phyloP scores from a whole-genome alignment of 2,888 invertebrate species.

The Calameuta pallipes region DNA sequence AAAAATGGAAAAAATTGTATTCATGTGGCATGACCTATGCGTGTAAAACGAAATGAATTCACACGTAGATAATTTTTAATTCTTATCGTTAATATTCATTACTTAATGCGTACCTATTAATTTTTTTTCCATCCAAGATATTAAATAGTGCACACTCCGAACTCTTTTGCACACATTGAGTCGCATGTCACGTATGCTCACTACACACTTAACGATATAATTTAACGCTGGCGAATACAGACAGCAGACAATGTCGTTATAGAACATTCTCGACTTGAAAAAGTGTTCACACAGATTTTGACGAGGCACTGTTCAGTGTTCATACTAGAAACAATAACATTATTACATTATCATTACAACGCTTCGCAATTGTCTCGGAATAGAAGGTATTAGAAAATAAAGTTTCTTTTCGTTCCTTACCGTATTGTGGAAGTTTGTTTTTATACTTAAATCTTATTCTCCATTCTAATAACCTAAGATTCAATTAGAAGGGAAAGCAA shows the following conservation, averaged over 20 bases:
- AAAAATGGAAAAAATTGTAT: background rate
- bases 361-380: constrained; percentile 32
- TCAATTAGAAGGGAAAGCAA: background rate
- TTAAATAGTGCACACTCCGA: background rate
- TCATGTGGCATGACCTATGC: background rate
- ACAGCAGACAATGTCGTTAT: constrained; percentile 44
- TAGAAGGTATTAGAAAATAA: constrained; percentile 55
- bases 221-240: constrained; percentile 16
- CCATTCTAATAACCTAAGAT: background rate
- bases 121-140: background rate
- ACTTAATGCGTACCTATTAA: background rate
- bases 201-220: background rate
- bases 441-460: constrained; percentile 3
- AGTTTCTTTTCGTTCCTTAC: constrained; percentile 30
- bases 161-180: background rate
- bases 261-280: constrained; percentile 48
- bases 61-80: background rate
- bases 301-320: constrained; percentile 64
- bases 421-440: constrained; percentile 6
- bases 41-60: background rate
- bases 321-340: constrained; percentile 61
- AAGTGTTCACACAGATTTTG: constrained; percentile 59
- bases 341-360: constrained; percentile 25
- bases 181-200: background rate
- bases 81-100: background rate